phyloP scores from a whole-genome alignment of 2,888 invertebrate genomes.

The Lathronympha strigana region DNA sequence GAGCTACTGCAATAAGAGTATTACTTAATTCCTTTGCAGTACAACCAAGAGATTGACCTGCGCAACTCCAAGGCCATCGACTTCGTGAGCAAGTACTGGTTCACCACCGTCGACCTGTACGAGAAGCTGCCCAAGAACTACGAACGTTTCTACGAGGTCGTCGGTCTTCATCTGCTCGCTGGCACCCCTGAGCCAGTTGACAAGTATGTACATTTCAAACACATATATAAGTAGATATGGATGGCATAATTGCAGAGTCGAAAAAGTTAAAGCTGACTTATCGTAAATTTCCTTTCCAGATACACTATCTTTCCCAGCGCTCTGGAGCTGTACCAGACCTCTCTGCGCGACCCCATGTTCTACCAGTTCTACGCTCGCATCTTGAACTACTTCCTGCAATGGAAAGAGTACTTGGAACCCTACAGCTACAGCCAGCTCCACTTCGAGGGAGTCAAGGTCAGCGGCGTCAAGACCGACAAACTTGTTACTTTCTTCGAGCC shows the following conservation, averaged over 20 bases:
- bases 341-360: slow-evolving; percentile 89
- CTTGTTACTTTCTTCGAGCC: slow-evolving; percentile 87
- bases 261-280: not conserved
- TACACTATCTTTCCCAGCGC: slow-evolving; percentile 81
- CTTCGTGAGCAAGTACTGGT: slow-evolving; percentile 82
- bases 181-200: slow-evolving; percentile 56
- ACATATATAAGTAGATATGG: not conserved
- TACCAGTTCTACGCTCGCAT: slow-evolving; percentile 87
- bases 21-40: slow-evolving; percentile 51
- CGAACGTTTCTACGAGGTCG: slow-evolving; percentile 83
- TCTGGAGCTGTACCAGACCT: slow-evolving; percentile 86
- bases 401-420: slow-evolving; percentile 83
- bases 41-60: slow-evolving; percentile 65
- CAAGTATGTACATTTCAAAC: slow-evolving; percentile 55
- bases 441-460: slow-evolving; percentile 85
- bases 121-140: slow-evolving; percentile 61
- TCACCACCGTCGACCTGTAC: slow-evolving; percentile 81
- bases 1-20: too few species aligned
- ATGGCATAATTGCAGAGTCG: too few species aligned
- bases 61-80: slow-evolving; percentile 75
- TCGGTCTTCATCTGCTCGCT: slow-evolving; percentile 76
- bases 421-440: slow-evolving; percentile 84
- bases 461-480: slow-evolving; percentile 84
- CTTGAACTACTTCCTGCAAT: slow-evolving; percentile 82
- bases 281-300: slow-evolving; percentile 52